Percentiles rank a stretch among this genome's conserved stretches.
phyloP scores from a whole-genome alignment of 2,797 vertebrate species.

The Remorina albescens region DNA sequence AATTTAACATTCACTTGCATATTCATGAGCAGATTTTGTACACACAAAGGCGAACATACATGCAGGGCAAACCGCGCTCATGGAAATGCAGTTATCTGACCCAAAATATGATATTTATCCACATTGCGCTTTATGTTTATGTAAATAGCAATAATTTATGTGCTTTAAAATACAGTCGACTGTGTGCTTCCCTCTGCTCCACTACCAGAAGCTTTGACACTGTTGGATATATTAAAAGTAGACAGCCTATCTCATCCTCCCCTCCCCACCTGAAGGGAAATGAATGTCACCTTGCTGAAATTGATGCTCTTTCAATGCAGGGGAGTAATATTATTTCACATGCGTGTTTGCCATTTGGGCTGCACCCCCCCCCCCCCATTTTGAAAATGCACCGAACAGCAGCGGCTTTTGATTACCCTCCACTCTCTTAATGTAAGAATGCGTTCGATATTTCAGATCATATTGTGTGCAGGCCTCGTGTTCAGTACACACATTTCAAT shows the following conservation, averaged over 20 bases:
- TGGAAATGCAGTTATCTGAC: slow-evolving; percentile 5
- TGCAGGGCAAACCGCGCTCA: slow-evolving; percentile 6
- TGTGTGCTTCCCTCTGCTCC: slow-evolving; percentile 30
- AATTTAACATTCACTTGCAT: slow-evolving; percentile 31
- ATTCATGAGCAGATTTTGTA: slow-evolving; percentile 8
- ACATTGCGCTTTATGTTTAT: slow-evolving; percentile 36
- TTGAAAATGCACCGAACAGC: slow-evolving; percentile 24
- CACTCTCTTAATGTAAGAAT: slow-evolving; percentile 22
- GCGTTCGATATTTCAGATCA: slow-evolving; percentile 11
- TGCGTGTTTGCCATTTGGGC: slow-evolving; percentile 31
- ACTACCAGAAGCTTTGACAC: slow-evolving; percentile 45
- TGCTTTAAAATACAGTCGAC: slow-evolving; percentile 25
- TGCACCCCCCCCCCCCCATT: background rate
- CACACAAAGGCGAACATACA: slow-evolving; percentile 11
- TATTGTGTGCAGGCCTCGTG: background rate
- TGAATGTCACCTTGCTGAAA: slow-evolving; percentile 70
- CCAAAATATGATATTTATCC: slow-evolving; percentile 19
- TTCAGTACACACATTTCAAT: slow-evolving; percentile 7
- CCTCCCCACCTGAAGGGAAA: slow-evolving; percentile 72
- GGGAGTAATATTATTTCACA: slow-evolving; percentile 49
- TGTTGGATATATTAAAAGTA: slow-evolving; percentile 71
- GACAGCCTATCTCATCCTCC: slow-evolving; percentile 58
- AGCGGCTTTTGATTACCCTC: slow-evolving; percentile 23
- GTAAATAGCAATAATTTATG: slow-evolving; percentile 40
- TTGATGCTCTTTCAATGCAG: slow-evolving; percentile 54